Evolutionary conservation across 2,797 vertebrate genomes (phyloP), one percentile per base, ranked within the genome.

Genomic region (Catamblyrhynchus diadema): DNA sequence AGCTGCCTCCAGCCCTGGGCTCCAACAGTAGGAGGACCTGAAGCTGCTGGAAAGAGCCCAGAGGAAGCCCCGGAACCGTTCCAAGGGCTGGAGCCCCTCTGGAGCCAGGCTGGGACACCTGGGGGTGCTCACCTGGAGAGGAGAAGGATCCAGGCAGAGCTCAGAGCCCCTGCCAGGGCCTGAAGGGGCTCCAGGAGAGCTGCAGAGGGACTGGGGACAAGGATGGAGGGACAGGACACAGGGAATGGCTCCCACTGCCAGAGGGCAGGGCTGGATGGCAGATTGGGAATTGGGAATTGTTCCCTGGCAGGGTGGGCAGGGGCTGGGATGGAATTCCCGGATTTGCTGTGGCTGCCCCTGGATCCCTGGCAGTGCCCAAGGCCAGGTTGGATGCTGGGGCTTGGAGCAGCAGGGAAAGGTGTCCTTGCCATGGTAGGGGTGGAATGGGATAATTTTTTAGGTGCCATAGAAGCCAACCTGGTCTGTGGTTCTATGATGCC

Each of bases 301-400:
- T 32, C 37, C 1, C 9, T 56, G 13, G 13, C 6, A 60, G 45
- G 21, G 37, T 20, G 37, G 21, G 3, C 0, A 60, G 35, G 32
- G 0, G 0, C 17, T 59, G 61, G 27, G 0, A 3, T 3, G 1
- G 70, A 8, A 1, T 56, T 3, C 13, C 35, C 35, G 73, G 59
- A 83, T 3, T 0, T 4, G 69, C 42, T 56, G 81, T 3, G 60
- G 41, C 59, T 56, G 33, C 33, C 24, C 33, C 64, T 53, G 67
- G 28, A 48, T 35, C 41, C 57, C 73, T 70, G 57, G 32, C 6
- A 64, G 50, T 44, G 50, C 2, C 44, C 32, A 9, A 56, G 35
- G 19, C 8, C 32, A 27, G 73, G 22, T 0, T 78, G 72, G 59
- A 17, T 10, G 2, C 1, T 25, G 35, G 47, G 56, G 14, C 2